Conservation (phyloP, 2,797 vertebrate genomes). For the Eospalax fontanierii region DNA sequence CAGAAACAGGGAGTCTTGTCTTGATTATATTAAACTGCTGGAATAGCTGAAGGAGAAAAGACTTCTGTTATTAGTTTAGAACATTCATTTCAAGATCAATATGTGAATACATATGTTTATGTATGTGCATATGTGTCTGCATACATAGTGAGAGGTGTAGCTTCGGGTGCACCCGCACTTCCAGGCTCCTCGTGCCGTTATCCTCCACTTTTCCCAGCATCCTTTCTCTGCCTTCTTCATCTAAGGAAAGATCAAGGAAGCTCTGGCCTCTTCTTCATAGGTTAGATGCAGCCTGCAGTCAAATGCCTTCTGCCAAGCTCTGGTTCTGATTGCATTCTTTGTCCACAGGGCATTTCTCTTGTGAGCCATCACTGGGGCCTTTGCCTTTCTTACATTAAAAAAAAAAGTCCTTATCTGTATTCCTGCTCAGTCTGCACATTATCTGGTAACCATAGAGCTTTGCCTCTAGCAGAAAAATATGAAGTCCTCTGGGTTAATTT, state of each 20-base stretch:
- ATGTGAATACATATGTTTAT: fast-evolving
- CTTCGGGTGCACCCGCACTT: not conserved
- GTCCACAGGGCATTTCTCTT: conserved; percentile 72
- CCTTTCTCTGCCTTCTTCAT: not conserved
- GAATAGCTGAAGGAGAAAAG: not conserved
- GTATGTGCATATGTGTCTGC: no score
- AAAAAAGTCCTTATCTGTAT: conserved; percentile 79
- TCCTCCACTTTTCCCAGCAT: not conserved
- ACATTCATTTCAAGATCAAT: not conserved
- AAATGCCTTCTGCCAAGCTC: conserved; percentile 49
- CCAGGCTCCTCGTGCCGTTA: conserved; percentile 2
- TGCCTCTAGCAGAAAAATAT: conserved; percentile 84
- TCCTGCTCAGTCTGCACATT: conserved; percentile 71
- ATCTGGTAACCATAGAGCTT: conserved; percentile 86
- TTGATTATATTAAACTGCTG: not conserved
- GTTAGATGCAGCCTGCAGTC: conserved; percentile 74
- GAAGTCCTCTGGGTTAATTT: conserved; percentile 87
- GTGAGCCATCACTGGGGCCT: conserved; percentile 65
- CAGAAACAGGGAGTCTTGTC: not conserved
- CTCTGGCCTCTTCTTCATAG: conserved; percentile 62
- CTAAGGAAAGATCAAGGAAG: conserved; percentile 28
- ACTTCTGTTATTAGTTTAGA: not conserved
- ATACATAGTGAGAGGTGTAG: not conserved
- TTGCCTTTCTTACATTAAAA: conserved; percentile 71
- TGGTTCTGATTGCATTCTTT: conserved; percentile 67